A percentile compares a stretch with the other conserved stretches of the same genome.
phyloP scores from a whole-genome alignment of 1,140 invertebrate species.

The Drosophila insularis region DNA sequence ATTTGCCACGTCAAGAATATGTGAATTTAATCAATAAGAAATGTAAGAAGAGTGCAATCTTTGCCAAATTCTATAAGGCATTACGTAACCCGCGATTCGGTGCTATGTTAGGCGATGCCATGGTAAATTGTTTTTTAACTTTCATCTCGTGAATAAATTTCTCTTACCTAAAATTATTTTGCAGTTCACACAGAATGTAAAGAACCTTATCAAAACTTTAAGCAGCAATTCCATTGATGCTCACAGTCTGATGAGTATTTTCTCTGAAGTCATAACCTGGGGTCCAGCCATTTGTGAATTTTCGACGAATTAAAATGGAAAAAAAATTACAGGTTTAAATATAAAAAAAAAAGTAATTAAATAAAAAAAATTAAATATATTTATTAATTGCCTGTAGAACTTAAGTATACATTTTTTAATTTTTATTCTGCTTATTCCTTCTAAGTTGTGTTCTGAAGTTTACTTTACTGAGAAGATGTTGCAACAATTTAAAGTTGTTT shows the following conservation, averaged over 20 bases:
- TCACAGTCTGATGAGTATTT: conserved; percentile 52
- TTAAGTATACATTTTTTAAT: too few species aligned
- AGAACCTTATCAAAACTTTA: conserved; percentile 48
- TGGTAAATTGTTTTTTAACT: conserved; percentile 48
- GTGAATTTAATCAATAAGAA: conserved; percentile 65
- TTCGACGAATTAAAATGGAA: not conserved
- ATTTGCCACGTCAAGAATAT: conserved; percentile 63
- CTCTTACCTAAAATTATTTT: conserved; percentile 13
- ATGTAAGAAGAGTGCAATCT: conserved; percentile 38
- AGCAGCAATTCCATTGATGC: conserved; percentile 57
- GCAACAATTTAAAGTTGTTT: too few species aligned
- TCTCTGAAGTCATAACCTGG: conserved; percentile 71
- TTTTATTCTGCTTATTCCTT: too few species aligned
- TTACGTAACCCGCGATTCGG: conserved; percentile 56
- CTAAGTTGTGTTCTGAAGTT: too few species aligned
- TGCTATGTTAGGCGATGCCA: conserved; percentile 44
- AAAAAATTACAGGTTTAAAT: conserved; percentile 10
- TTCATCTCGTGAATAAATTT: not conserved
- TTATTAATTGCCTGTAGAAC: conserved; percentile 36
- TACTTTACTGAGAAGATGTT: too few species aligned
- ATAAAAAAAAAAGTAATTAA: too few species aligned
- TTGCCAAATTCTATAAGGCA: conserved; percentile 67
- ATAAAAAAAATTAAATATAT: too few species aligned
- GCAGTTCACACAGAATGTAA: conserved; percentile 55
- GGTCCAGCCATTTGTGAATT: conserved; percentile 39